Base-by-base conservation (phyloP, 2,888 invertebrate genomes). In the Ophion obscuratus region DNA sequence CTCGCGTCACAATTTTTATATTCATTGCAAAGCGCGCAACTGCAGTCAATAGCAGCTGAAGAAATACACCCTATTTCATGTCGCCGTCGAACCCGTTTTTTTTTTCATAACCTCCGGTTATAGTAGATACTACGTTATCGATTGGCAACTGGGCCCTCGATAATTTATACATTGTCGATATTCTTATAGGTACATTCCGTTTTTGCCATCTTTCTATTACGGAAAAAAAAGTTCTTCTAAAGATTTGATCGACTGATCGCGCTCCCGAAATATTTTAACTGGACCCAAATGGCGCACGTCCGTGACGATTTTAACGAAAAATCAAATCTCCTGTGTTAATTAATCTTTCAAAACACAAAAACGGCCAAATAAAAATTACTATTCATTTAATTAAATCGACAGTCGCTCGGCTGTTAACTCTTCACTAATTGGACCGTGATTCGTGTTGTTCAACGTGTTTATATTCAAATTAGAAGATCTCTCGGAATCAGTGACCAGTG, bases 21-120 rank as follows among this genome's bases (percentile, higher is more conserved):
- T 90, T 90, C 89, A 88, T 88, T 87, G 88, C 88, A 89, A 91
- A 91, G 88, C 88, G 89, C 90, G 90, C 90, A 89, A 87, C 83
- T 64, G 31, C 20, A 31, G 20, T 61, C 57, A 64, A 24, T 61
- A 20, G 11, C 57, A 27, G 71, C 40, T 31, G 73, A 59, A 57
- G 11, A 36, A 64, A 73, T 53, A 71, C 31, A 36, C 77, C 36
- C 47, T 68, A 57, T 57, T 67, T 73, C 47, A 67, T 44, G 61
- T 57, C 27, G 11, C 78, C 7, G 24, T 61, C 17, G 31, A 27
- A 31, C 67, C 40, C 17, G 24, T 66, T 75, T 57, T 59, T 59
- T 59, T 78, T 61, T 53, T 67, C 17, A 44, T 68, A 78, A 36
- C 68, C 59, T 68, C 64, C 61, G 64, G 62, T 76, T 71, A 75